These are phyloP conservation scores for Pardalotus punctatus DNA, from an alignment of 2,113 vertebrate genomes.

Conservation along the genomic window DNA sequence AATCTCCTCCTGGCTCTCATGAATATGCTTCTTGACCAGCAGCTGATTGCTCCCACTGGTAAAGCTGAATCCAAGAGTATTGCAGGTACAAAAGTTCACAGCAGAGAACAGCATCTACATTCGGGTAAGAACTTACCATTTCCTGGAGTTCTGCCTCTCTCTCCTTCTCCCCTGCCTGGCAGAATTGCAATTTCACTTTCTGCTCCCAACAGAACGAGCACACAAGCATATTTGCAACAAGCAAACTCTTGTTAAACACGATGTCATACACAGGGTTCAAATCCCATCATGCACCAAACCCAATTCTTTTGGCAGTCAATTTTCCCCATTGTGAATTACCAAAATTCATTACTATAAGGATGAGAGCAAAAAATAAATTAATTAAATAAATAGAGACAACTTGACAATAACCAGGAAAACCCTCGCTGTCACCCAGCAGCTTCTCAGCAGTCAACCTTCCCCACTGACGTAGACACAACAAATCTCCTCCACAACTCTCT, in stretches of 20 bases:
- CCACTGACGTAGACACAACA: background rate
- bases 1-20: background rate
- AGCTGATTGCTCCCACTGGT: background rate
- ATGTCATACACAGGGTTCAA: background rate
- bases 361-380: background rate
- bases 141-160: background rate
- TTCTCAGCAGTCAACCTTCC: background rate
- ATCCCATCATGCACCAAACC: background rate
- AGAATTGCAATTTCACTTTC: background rate
- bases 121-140: background rate
- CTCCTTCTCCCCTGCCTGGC: background rate
- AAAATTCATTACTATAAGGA: background rate
- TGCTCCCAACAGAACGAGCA: background rate
- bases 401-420: background rate
- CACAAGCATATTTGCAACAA: background rate
- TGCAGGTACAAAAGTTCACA: constrained; percentile 42
- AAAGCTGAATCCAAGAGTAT: background rate
- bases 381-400: background rate
- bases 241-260: background rate
- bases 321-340: background rate
- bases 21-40: background rate
- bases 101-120: background rate
- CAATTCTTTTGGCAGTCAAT: background rate
- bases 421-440: background rate
- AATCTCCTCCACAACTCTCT: background rate